Base-by-base conservation (phyloP, 2,113 vertebrate species). In the Thermophis baileyi region DNA sequence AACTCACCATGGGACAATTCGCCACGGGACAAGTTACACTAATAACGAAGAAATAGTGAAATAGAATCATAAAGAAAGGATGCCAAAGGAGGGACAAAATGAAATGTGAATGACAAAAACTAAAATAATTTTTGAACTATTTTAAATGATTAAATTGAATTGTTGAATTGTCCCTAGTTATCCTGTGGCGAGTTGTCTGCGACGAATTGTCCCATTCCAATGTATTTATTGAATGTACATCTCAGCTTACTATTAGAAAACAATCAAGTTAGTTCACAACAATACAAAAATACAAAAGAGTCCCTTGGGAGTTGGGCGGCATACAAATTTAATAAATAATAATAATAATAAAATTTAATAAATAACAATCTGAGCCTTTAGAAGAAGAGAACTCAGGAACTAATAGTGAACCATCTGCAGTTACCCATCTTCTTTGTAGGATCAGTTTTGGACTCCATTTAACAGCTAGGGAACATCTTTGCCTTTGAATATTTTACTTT, bases 401-500 rank as follows among this genome's bases (percentile, higher is more conserved):
- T 8, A 74, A 20, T 74, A 74, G n/a, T 74, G 69, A 74, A 74
- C 16, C 6, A 81, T 20, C 69, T 40, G 69, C 69, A 81, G 6
- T 81, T 40, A 20, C 69, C 16, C 69, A 81, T 81, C 69, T 81
- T 81, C 35, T 44, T 20, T 81, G 2, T 81, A 81, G 35, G 18
- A 44, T 81, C 74, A 44, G 35, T 44, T 81, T 44, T 81, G 35
- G 74, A 44, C 35, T 81, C 35, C 18, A 10, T 44, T 22, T 44
- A 81, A 81, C 35, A 81, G 35, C 35, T 44, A 10, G 20, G 74
- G 74, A 81, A 81, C 35, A 81, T 69, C 30, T 69, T 47, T 87
- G 44, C 55, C 24, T 57, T 47, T 87, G 46, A n/a, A 60, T 50
- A 87, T 25, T 47, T 40, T 95, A 95, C 92, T 6, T 88, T 44